Evolutionary conservation across 2,888 invertebrate species (phyloP).

Genomic region (Sylvicola cinctus): DNA sequence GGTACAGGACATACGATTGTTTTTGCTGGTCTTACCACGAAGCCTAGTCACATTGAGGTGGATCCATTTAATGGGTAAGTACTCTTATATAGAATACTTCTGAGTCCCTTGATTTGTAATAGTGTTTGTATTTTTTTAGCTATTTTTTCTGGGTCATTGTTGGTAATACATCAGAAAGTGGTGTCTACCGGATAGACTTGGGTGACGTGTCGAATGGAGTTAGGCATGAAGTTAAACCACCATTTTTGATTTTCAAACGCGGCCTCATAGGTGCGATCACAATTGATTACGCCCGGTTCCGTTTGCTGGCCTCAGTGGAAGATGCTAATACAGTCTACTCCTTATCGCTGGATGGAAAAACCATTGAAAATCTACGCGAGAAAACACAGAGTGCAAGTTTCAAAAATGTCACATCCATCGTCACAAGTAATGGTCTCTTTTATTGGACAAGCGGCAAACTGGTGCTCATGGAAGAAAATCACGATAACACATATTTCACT

Average conservation of each 20-base stretch:
- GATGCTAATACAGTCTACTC: conserved; percentile 57
- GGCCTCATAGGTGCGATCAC: conserved; percentile 58
- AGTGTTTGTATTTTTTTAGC: conserved; percentile 20
- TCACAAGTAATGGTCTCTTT: conserved; percentile 54
- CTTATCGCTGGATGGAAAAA: conserved; percentile 57
- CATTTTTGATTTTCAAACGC: conserved; percentile 39
- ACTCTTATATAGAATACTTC: conserved; percentile 1
- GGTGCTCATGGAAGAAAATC: conserved; percentile 61
- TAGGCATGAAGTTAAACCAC: conserved; percentile 34
- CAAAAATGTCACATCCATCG: conserved; percentile 50
- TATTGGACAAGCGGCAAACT: conserved; percentile 71
- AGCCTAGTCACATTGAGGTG: conserved; percentile 64
- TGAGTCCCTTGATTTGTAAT: neutral
- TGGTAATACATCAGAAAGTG: conserved; percentile 28
- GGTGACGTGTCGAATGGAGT: conserved; percentile 56
- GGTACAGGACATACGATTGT: conserved; percentile 50
- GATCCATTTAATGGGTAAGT: conserved; percentile 79
- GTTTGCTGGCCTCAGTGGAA: conserved; percentile 55
- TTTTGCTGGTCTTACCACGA: conserved; percentile 42
- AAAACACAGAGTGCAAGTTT: conserved; percentile 60
- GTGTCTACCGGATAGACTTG: conserved; percentile 56
- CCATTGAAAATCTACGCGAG: conserved; percentile 45
- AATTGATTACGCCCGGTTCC: conserved; percentile 62
- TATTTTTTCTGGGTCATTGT: conserved; percentile 61
- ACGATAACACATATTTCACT: conserved; percentile 51